These are phyloP conservation scores for Andrena cerasifolii DNA, from an alignment of 1,140 invertebrate genomes.

Conservation along the genomic window DNA sequence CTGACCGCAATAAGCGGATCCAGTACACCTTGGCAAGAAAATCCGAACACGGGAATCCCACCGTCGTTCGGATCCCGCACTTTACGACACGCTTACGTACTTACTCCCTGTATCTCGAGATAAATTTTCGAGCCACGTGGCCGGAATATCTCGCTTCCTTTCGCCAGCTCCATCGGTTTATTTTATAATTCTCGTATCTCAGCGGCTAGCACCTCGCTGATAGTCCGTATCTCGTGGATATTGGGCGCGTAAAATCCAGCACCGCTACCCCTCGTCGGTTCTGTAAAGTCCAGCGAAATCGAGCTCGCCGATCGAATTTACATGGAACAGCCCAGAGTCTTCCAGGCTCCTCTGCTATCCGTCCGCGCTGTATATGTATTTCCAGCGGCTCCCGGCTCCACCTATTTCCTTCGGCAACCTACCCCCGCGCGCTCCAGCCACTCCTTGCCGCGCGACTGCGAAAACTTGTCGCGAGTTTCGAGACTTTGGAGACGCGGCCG, in stretches of 20 bases:
- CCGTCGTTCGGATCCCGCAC: conserved; percentile 5
- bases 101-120: background rate
- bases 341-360: background rate
- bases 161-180: conserved; percentile 13
- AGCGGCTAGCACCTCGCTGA: background rate
- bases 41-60: background rate
- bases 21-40: no score
- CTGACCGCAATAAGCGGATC: no score
- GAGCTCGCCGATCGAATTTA: conserved; percentile 63
- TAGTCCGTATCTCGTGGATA: conserved; percentile 6
- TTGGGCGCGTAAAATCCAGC: conserved; percentile 19
- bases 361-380: background rate
- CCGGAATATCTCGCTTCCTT: conserved; percentile 29
- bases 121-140: conserved; percentile 37
- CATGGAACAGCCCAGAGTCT: conserved; percentile 56
- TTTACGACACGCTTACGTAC: conserved; percentile 22
- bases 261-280: background rate
- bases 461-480: conserved; percentile 36
- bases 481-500: background rate
- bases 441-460: background rate
- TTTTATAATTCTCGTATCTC: conserved; percentile 43
- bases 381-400: background rate
- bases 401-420: background rate
- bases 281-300: background rate
- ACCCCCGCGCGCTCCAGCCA: background rate